Evolutionary conservation across 1,140 invertebrate genomes (phyloP), one percentile per base, ranked within the genome.

Genomic region (Heliothis subflexa): DNA sequence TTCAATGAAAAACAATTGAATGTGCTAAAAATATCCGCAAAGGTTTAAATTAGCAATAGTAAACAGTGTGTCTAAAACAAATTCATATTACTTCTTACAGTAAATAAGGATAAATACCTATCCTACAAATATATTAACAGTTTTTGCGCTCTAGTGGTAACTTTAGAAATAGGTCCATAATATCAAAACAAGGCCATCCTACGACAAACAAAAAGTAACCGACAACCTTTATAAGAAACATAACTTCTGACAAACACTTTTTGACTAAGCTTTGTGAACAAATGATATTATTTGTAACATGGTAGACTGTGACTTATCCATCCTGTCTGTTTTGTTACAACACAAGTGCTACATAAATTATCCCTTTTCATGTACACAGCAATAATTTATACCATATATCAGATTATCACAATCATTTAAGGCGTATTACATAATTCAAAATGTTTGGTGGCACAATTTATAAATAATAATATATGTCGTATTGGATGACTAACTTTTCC

Each of bases 401-500:
- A n/a, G 0, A 5, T 5, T 54, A 18, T 12, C n/a, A 57, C 21
- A 12, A 57, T 21, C 0, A 25, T 3, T 25, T 57, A 13, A 54
- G 18, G 55, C 25, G 3, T 9, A 47, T 40, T 18, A 16, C 28
- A 16, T 40, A 47, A 47, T 18, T 4, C 3, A n/a, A 11, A 9
- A 9, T 14, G 13, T 33, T 33, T 33, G 33, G 25, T 14, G 5
- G n/a, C n/a, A 47, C 40, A 47, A 47, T 64, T 18, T 16, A 11
- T 45, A 25, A 68, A 66, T 49, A 49, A 25, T 14, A 68, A 50
- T 2, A 47, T 11, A 50, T 25, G 11, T 68, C 47, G 25, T 9
- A 18, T 68, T 68, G 13, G 47, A 50, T 52, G 64, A 68, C 47
- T 68, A 68, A 68, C 47, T 68, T 66, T 52, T 16, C 47, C 64